A percentile compares a stretch with the other conserved stretches of the same genome.
phyloP scores from a whole-genome alignment of 37 sponge, comb jelly and placozoan species.

The Agelas oroides region DNA sequence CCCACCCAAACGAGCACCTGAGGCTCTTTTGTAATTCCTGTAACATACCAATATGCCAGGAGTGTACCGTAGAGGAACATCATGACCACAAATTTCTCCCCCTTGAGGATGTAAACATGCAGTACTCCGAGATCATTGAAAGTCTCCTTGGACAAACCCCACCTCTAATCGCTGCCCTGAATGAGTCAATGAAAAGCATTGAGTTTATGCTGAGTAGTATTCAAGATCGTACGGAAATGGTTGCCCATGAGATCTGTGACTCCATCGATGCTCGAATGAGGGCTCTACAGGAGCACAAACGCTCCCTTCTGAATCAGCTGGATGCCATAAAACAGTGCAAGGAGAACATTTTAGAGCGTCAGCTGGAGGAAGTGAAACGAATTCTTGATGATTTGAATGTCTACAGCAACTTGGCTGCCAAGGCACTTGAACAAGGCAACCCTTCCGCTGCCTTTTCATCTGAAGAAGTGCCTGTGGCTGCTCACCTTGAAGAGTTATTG shows the following conservation, averaged over 20 bases:
- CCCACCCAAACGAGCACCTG: constrained; percentile 30
- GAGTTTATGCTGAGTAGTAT: constrained; percentile 32
- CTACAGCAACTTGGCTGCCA: constrained; percentile 4
- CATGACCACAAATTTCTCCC: constrained; percentile 29
- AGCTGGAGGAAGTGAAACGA: constrained; percentile 19
- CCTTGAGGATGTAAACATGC: constrained; percentile 41
- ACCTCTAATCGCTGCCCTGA: constrained; percentile 27
- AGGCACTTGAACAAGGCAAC: constrained; percentile 20
- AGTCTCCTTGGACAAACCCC: constrained; percentile 34
- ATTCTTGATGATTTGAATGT: constrained; percentile 21
- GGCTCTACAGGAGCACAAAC: constrained; percentile 81
- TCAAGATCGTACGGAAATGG: constrained; percentile 17
- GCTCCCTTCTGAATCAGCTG: constrained; percentile 50
- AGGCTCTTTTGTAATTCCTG: constrained; percentile 67
- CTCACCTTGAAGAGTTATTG: constrained; percentile 55
- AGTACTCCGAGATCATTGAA: constrained; percentile 24
- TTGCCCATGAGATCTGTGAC: constrained; percentile 70
- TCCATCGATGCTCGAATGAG: constrained; percentile 59
- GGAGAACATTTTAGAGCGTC: constrained; percentile 29
- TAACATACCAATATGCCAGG: constrained; percentile 39
- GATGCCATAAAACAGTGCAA: constrained; percentile 50
- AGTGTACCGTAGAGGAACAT: constrained; percentile 50
- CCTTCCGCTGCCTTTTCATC: constrained; percentile 10
- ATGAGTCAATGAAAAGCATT: constrained; percentile 52
- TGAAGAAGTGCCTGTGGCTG: neutral